Evolutionary conservation across 2,113 vertebrate genomes (phyloP).

Genomic region (Vidua macroura): DNA sequence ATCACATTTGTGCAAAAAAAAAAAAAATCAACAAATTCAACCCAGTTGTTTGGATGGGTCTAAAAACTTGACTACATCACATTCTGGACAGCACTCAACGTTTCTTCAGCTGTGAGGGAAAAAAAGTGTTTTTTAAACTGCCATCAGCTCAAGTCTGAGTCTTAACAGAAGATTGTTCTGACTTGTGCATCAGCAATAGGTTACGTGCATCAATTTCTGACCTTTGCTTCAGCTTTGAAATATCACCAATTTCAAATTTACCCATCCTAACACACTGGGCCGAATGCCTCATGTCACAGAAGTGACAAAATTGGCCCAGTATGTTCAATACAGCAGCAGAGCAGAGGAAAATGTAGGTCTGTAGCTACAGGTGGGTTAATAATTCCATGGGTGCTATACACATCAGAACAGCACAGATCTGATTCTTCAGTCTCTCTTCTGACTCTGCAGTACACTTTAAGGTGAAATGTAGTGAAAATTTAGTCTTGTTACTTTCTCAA

Average conservation of each 20-base stretch:
- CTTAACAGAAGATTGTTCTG: slow-evolving; percentile 15
- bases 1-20: not conserved
- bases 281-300: not conserved
- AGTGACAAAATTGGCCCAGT: not conserved
- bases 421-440: not conserved
- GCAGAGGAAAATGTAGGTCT: not conserved
- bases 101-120: not conserved
- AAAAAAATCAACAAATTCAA: not conserved
- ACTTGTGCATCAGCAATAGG: slow-evolving; percentile 18
- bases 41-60: not conserved
- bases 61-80: not conserved
- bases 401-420: not conserved
- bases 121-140: not conserved
- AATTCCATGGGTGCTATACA: not conserved
- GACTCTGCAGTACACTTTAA: not conserved
- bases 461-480: not conserved
- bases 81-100: accelerated
- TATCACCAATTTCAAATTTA: slow-evolving; percentile 18
- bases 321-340: not conserved
- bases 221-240: slow-evolving; percentile 33
- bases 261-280: not conserved
- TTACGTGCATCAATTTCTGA: slow-evolving; percentile 4
- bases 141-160: not conserved
- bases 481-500: not conserved
- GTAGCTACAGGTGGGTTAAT: not conserved